Base-by-base conservation (phyloP, 2,797 vertebrate species). In the Loriculus beryllinus region DNA sequence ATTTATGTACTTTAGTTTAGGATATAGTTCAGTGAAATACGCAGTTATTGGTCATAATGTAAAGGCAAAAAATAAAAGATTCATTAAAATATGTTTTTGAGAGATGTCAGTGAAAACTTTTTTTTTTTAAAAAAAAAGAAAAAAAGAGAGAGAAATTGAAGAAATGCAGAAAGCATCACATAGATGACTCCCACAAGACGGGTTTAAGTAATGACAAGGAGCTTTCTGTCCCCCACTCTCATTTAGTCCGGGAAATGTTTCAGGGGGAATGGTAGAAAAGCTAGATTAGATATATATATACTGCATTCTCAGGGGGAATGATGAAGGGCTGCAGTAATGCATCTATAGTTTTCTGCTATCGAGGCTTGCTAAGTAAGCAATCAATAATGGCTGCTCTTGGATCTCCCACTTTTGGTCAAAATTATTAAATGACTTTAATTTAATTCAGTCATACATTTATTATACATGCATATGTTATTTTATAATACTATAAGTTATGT, bases 191-290 rank as follows among this genome's bases (percentile, higher is more conserved):
- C 12, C 7, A 22, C 6, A 60, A 77, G 33, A 10, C 5, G 13
- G 8, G 18, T 65, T 85, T 69, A 75, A 68, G 57, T 26, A 12
- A 49, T 8, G 43, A 26, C 26, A 71, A 51, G 25, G 23, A 1
- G 0, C 10, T 52, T 69, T 85, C 25, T 79, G 9, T 48, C 54
- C 15, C 14, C 20, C 9, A 51, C 7, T 5, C 2, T 0, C 1
- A 7, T 59, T 68, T 75, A 6, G 7, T 40, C 37, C 60, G 37
- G 29, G 25, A 86, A 75, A 71, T 9, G 25, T 68, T 90, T 75
- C 48, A 43, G 0, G 1, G 15, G 4, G 84, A 29, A 69, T 71
- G 6, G 8, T 60, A 26, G 17, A 43, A 40, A 12, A 67, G 21
- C 5, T 87, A 42, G 29, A 67, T 13, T 47, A 86, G 62, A 60